Conservation (phyloP, 1,140 invertebrate species). For the Leptinotarsa lineolata region DNA sequence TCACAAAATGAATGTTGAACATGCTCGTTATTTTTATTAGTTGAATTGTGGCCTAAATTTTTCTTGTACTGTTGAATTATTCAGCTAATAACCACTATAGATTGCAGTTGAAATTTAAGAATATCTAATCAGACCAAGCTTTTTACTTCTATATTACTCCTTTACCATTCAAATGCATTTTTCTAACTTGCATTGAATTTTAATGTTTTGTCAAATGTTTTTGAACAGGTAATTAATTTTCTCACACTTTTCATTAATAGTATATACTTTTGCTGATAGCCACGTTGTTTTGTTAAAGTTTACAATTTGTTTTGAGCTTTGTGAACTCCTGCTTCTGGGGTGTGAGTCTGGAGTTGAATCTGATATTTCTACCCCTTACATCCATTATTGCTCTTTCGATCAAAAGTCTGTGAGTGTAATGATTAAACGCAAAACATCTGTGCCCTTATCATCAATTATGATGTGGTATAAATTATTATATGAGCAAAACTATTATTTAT, state of each 20-base stretch:
- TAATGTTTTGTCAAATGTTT: too few species aligned
- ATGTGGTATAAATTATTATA: constrained; percentile 28
- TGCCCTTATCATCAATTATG: constrained; percentile 8
- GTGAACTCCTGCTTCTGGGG: background rate
- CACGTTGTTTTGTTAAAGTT: background rate
- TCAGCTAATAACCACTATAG: background rate
- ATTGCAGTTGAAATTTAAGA: background rate
- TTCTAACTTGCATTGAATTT: too few species aligned
- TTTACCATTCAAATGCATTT: too few species aligned
- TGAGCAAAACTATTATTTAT: constrained; percentile 39
- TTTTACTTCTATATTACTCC: too few species aligned
- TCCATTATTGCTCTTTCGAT: constrained; percentile 6
- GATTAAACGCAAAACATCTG: constrained; percentile 10
- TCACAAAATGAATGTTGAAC: background rate
- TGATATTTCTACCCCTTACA: constrained; percentile 6
- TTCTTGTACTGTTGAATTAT: background rate
- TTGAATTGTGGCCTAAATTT: background rate
- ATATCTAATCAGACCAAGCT: background rate
- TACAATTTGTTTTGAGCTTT: constrained; percentile 1
- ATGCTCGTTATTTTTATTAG: background rate
- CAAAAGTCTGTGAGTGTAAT: background rate
- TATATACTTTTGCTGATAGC: too few species aligned
- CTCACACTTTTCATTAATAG: too few species aligned
- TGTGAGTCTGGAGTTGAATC: background rate
- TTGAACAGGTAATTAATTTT: too few species aligned